Base-by-base conservation (phyloP, 37 sponge, comb jelly and placozoan species). In the Agelas oroides region DNA sequence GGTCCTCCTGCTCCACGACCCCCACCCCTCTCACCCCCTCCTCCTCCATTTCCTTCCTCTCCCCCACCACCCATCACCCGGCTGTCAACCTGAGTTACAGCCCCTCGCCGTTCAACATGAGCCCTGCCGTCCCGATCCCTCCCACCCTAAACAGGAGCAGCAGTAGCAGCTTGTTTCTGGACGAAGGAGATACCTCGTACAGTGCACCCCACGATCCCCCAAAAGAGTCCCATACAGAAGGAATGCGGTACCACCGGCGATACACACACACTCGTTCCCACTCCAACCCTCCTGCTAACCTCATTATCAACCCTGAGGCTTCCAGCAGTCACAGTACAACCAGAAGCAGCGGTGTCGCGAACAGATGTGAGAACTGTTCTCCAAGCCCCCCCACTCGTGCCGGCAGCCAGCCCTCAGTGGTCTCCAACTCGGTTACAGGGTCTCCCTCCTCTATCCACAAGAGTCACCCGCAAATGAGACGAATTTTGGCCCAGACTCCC, bases 331-430 rank as follows among this genome's bases (percentile, higher is more conserved):
- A 58, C 27, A 31, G 20, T 16, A 53, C 56, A 36, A 78, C 39
- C 41, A 60, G 36, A 23, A 55, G 55, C 1, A 31, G 46, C 1
- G 16, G 28, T 1, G 62, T 2, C n/a, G 40, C 65, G 30, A 40
- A 58, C 37, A 28, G 59, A 5, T 14, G 31, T 69, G 77, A 28
- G 2, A 13, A 75, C 27, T 76, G 81, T 2, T 87, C 88, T 5
- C 82, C 81, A 2, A 87, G 88, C 59, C 88, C 88, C 19, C 88
- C 88, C 0, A 46, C 80, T 23, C 59, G 88, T 28, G 46, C 82
- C 33, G 80, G 82, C 20, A 80, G 81, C 30, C 81, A 87, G 21
- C 74, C 88, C 8, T 81, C 76, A 0, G 41, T 87, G 5, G 31
- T 32, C 38, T 59, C 30, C 27, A 69, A 77, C 41, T n/a, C 21